A percentile compares a stretch with the other conserved stretches of the same genome.
Conservation (phyloP, 2,113 vertebrate species). For the Vidua macroura region DNA sequence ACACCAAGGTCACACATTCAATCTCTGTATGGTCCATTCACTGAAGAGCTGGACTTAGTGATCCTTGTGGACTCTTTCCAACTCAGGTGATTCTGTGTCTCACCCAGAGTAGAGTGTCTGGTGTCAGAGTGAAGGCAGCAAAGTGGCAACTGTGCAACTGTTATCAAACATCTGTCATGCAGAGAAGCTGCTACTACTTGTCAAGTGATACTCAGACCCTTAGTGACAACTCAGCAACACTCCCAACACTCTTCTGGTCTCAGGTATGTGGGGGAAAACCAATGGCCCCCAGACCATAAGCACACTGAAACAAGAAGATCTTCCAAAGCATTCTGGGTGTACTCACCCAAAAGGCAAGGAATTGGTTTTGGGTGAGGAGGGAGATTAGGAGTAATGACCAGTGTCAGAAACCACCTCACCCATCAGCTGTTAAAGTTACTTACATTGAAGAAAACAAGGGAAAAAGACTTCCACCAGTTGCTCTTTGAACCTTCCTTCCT, state of each 20-base stretch:
- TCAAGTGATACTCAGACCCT: neutral
- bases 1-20: neutral
- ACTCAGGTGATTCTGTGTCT: neutral
- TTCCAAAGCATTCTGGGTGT: neutral
- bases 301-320: too few relatives aligned
- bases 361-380: neutral
- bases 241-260: neutral
- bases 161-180: too few relatives aligned
- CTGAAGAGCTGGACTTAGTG: neutral
- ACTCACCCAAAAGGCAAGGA: neutral
- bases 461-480: neutral
- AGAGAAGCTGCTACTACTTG: neutral
- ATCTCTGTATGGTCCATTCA: neutral
- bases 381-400: neutral
- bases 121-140: neutral
- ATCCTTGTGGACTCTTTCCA: neutral
- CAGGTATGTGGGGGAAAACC: neutral
- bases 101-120: neutral
- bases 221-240: neutral
- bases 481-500: neutral
- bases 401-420: neutral
- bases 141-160: neutral
- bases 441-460: rapidly evolving
- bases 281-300: too few relatives aligned
- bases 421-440: neutral